These are phyloP conservation scores for Meliscaeva auricollis DNA, from an alignment of 2,888 invertebrate species.

Conservation along the genomic window DNA sequence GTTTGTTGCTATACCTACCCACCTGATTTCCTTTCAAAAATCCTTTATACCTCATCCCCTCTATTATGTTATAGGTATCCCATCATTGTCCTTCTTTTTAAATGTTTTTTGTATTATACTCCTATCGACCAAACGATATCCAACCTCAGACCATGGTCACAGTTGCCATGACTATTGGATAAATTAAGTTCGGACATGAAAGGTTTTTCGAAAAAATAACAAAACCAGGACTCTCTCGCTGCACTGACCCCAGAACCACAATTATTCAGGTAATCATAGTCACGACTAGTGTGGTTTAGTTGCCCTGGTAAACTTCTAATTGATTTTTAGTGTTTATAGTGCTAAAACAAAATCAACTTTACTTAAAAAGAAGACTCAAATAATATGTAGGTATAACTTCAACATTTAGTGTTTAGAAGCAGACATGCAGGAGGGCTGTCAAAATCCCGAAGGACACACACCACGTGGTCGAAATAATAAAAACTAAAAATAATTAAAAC, in stretches of 20 bases:
- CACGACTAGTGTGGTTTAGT: constrained; percentile 32
- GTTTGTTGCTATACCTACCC: not conserved
- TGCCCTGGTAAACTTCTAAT: constrained; percentile 69
- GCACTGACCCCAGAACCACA: constrained; percentile 8
- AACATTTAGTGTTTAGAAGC: not conserved
- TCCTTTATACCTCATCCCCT: not conserved
- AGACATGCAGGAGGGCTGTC: constrained; percentile 29
- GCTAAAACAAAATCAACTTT: constrained; percentile 55
- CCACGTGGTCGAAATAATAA: constrained; percentile 63
- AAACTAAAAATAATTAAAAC: constrained; percentile 35
- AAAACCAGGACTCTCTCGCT: constrained; percentile 6
- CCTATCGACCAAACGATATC: constrained; percentile 70
- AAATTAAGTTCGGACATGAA: constrained; percentile 39
- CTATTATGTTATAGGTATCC: too few relatives aligned
- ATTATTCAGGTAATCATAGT: not conserved
- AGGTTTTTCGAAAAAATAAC: constrained; percentile 25
- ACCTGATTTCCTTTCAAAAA: constrained; percentile 8
- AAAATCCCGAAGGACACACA: constrained; percentile 63
- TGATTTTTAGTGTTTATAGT: constrained; percentile 67
- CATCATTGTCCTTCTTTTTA: constrained; percentile 36
- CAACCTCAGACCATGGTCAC: constrained; percentile 43
- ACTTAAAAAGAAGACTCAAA: not conserved
- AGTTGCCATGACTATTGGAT: constrained; percentile 49
- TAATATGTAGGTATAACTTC: too few relatives aligned
- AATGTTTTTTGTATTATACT: not conserved